Evolutionary conservation across 53 echinoderm and acorn worm genomes (phyloP).

Genomic region (Actinopyga echinites): DNA sequence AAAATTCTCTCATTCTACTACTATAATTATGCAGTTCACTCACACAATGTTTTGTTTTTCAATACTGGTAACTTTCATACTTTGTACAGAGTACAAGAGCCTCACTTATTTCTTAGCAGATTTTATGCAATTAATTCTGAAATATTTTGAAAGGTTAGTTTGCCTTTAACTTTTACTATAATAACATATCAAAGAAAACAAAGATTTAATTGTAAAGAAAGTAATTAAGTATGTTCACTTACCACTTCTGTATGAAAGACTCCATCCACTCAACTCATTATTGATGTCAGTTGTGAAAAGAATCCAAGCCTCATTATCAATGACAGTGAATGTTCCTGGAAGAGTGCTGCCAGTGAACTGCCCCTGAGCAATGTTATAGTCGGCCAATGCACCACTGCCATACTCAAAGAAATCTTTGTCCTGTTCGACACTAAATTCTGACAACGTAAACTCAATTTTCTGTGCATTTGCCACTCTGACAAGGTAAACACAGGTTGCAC

Average conservation of each 20-base stretch:
- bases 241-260: slow-evolving; percentile 49
- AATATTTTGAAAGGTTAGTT: no score
- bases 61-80: no score
- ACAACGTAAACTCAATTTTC: slow-evolving; percentile 66
- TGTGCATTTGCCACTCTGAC: slow-evolving; percentile 77
- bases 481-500: slow-evolving; percentile 73
- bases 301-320: slow-evolving; percentile 68
- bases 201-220: no score
- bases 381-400: slow-evolving; percentile 54
- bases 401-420: slow-evolving; percentile 77
- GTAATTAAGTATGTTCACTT: neutral
- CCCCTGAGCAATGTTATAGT: slow-evolving; percentile 11
- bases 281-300: slow-evolving; percentile 66
- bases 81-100: no score
- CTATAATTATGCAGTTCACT: no score
- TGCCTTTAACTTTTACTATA: no score
- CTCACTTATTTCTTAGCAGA: no score
- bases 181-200: no score
- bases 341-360: slow-evolving; percentile 61
- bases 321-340: slow-evolving; percentile 28
- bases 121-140: no score
- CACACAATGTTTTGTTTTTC: no score
- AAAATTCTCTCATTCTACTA: no score
- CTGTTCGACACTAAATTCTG: slow-evolving; percentile 59
- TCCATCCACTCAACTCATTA: slow-evolving; percentile 51